Base-by-base conservation (phyloP, 2,797 vertebrate genomes). In the Lepus townsendii region DNA sequence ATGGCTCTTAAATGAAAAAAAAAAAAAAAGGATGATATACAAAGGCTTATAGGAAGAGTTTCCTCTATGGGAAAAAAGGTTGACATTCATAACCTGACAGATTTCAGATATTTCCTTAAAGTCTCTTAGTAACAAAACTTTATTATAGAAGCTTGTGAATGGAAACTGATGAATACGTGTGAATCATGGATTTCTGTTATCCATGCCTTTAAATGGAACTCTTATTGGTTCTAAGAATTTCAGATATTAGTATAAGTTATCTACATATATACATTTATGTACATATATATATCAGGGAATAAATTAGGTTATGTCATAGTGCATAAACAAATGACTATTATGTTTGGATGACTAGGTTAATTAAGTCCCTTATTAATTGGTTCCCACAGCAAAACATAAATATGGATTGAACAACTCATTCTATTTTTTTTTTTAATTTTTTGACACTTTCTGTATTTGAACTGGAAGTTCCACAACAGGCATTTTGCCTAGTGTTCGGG, bases 21-120 rank as follows among this genome's bases (percentile, higher is more conserved):
- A 35, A 91, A 96, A 83, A 82, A 47, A 91, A 88, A 93, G 38
- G 52, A 90, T 77, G 17, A 63, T 87, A 84, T 57, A 71, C 12
- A 75, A 86, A 84, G 42, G 2, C 8, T 63, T 84, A 30, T 24
- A 76, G 11, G 26, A 93, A 82, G 9, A 91, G 27, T 47, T 91
- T 2, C 1, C 13, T 84, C 7, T n/a, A 30, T 35, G 38, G 2
- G 13, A 60, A 85, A 89, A 47, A 82, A 12, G 24, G 4, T 75
- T 90, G 92, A 72, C 3, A 52, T 1, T 80, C 11, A 57, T 79
- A 89, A 5, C 11, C 32, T 69, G n/a, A 50, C 16, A 90, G 13
- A 0, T 85, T 90, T 86, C 8, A 90, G 6, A 6, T 38, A 72
- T 57, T 90, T 54, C 20, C 30, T 86, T 62, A 66, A 91, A n/a